Conservation (phyloP, 1,140 invertebrate species). For the Rhizoglyphus robini region DNA sequence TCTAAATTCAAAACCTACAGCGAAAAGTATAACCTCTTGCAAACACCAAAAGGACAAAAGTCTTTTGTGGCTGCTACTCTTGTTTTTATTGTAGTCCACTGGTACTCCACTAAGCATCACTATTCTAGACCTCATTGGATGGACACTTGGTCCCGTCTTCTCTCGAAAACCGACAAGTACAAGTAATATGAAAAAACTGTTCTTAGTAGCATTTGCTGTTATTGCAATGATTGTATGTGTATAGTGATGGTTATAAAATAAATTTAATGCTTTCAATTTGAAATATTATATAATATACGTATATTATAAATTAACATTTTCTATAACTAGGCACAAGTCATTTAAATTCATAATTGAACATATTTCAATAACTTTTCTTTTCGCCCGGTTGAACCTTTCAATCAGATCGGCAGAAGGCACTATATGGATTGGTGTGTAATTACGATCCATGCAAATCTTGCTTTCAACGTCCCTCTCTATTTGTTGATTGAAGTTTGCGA, state of each 20-base stretch:
- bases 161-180: background rate
- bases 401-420: background rate
- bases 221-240: background rate
- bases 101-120: background rate
- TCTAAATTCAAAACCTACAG: background rate
- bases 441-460: background rate
- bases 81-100: background rate
- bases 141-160: background rate
- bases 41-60: background rate
- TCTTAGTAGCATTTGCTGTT: too few species aligned
- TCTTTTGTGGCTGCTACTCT: background rate
- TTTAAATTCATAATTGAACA: background rate
- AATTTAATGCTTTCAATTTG: background rate
- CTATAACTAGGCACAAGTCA: background rate
- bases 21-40: background rate
- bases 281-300: background rate
- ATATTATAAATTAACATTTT: background rate
- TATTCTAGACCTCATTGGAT: background rate
- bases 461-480: background rate
- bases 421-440: background rate
- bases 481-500: background rate
- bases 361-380: background rate
- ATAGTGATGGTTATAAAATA: background rate
- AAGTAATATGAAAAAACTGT: background rate
- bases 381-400: background rate